phyloP scores from a whole-genome alignment of 2,888 invertebrate species.

The Trachelus troglodyta region DNA sequence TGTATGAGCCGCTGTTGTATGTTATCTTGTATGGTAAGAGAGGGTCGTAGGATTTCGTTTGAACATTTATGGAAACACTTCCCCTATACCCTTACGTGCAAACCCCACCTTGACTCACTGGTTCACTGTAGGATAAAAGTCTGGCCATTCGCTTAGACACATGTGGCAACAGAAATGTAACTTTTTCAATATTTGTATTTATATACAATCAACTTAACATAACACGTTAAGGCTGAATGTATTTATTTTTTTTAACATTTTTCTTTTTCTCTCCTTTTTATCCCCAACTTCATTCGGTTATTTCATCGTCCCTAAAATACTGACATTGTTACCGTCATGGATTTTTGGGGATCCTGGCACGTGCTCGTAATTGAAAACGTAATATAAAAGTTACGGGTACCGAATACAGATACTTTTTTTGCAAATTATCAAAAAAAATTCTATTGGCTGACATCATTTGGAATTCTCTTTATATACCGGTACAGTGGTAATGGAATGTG shows the following conservation, averaged over 20 bases:
- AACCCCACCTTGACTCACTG: background rate
- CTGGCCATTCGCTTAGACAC: background rate
- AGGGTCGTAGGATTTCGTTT: conserved; percentile 36
- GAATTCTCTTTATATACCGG: background rate
- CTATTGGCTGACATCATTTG: background rate
- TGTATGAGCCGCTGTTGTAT: background rate
- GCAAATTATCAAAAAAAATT: background rate
- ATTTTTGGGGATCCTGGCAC: background rate
- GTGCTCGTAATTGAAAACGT: background rate
- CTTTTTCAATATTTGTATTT: background rate
- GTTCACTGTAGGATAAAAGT: background rate
- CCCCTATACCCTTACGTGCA: conserved; percentile 21
- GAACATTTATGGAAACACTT: conserved; percentile 49
- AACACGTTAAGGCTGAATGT: too few relatives aligned
- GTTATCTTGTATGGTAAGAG: conserved; percentile 18
- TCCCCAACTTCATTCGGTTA: background rate
- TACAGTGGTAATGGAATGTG: background rate
- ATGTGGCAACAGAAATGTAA: background rate
- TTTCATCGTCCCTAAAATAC: background rate
- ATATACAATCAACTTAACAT: too few relatives aligned
- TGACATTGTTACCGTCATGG: background rate
- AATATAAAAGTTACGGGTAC: background rate
- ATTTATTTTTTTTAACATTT: too few relatives aligned
- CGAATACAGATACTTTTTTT: background rate
- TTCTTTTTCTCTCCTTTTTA: background rate